phyloP scores from a whole-genome alignment of 2,888 invertebrate species.

The Drosophila borborema region DNA sequence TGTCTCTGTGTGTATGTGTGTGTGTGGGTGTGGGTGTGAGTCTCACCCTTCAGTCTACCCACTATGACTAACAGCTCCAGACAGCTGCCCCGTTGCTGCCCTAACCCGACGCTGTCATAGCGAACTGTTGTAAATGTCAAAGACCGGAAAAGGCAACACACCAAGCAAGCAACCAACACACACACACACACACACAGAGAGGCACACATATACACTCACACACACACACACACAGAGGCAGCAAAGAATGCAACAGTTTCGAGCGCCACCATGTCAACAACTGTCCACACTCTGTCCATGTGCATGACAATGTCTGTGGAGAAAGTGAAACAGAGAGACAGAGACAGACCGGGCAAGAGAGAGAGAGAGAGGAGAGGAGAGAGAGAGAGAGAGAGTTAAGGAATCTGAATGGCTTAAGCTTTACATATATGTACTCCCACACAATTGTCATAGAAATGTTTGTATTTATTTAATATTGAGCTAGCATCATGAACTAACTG shows the following conservation, averaged over 20 bases:
- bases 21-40: slow-evolving; percentile 18
- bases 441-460: background rate
- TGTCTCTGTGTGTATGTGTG: slow-evolving; percentile 16
- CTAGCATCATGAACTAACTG: background rate
- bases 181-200: slow-evolving; percentile 10
- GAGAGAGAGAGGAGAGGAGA: no score
- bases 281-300: slow-evolving; percentile 52
- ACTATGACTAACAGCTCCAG: slow-evolving; percentile 58
- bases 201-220: slow-evolving; percentile 7
- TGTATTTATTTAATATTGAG: slow-evolving; percentile 1
- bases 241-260: slow-evolving; percentile 72
- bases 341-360: background rate
- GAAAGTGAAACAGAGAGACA: background rate
- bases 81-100: slow-evolving; percentile 10
- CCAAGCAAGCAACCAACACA: slow-evolving; percentile 15
- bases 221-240: slow-evolving; percentile 9
- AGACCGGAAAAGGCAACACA: slow-evolving; percentile 68
- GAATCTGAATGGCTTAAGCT: slow-evolving; percentile 18
- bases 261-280: slow-evolving; percentile 51
- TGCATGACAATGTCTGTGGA: slow-evolving; percentile 20
- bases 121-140: slow-evolving; percentile 76
- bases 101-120: slow-evolving; percentile 39
- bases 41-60: slow-evolving; percentile 40
- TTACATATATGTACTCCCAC: background rate
- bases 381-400: background rate